These are phyloP conservation scores for Okapia johnstoni DNA, from an alignment of 2,113 vertebrate species.

Conservation along the genomic window DNA sequence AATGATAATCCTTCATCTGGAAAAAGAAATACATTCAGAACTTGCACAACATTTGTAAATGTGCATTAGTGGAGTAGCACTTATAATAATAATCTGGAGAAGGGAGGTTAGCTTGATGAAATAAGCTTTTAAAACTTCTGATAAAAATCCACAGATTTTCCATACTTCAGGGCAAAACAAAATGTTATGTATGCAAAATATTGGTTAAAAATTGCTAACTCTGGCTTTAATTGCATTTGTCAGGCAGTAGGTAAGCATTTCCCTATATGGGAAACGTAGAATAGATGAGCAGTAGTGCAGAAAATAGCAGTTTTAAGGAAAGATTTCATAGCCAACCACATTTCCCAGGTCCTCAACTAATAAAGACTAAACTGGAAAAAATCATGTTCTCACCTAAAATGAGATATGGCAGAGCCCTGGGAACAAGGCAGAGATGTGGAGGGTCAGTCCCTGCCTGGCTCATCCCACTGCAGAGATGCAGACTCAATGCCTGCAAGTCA, in stretches of 20 bases:
- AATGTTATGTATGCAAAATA: background rate
- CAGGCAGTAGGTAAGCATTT: background rate
- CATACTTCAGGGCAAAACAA: background rate
- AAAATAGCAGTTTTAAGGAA: background rate
- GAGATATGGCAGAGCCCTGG: background rate
- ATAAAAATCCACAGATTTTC: constrained; percentile 16
- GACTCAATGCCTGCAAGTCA: background rate
- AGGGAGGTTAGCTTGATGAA: constrained; percentile 1
- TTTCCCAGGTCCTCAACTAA: background rate
- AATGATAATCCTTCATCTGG: constrained; percentile 56
- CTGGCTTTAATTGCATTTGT: background rate
- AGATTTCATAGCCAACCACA: background rate
- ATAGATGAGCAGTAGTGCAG: background rate
- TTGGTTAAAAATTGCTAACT: background rate
- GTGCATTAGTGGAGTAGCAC: background rate
- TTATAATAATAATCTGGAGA: background rate
- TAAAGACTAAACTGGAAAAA: background rate
- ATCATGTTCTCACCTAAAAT: background rate
- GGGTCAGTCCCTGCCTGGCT: background rate
- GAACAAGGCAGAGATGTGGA: background rate
- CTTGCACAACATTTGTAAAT: constrained; percentile 18
- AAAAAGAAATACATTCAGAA: constrained; percentile 42
- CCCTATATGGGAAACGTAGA: background rate
- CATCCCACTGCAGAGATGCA: background rate
- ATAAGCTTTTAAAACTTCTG: constrained; percentile 24